Conservation (phyloP, 1,140 invertebrate genomes). For the Hycleus phaleratus region DNA sequence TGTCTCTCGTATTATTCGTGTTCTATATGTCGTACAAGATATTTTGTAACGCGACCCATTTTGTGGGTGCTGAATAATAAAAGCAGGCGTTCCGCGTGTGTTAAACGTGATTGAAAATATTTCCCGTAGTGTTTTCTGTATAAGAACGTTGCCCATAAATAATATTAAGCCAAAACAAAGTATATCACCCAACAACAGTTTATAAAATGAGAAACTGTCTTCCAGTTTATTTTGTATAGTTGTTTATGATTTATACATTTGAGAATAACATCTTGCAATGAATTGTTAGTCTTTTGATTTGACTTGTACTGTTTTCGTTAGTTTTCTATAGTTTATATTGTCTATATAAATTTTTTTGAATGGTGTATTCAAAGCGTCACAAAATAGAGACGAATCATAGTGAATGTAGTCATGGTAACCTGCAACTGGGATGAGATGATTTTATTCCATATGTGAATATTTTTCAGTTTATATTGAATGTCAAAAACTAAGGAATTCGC, state of each 20-base stretch:
- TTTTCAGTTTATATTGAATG: slow-evolving; percentile 9
- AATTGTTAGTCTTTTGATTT: slow-evolving; percentile 15
- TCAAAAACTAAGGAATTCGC: slow-evolving; percentile 8
- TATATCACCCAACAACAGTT: slow-evolving; percentile 11
- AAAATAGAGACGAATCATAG: neutral
- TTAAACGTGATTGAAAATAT: slow-evolving; percentile 7
- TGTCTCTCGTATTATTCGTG: too few relatives aligned
- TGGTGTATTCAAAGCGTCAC: too few relatives aligned
- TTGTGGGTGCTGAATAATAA: too few relatives aligned
- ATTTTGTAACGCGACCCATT: too few relatives aligned
- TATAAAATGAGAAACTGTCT: slow-evolving; percentile 12
- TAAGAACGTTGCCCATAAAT: slow-evolving; percentile 6
- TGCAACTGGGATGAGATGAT: slow-evolving; percentile 4
- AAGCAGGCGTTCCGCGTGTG: too few relatives aligned
- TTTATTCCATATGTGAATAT: slow-evolving; percentile 3
- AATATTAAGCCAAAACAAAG: slow-evolving; percentile 11
- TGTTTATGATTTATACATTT: slow-evolving; percentile 10
- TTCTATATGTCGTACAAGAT: too few relatives aligned
- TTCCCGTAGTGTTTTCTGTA: slow-evolving; percentile 3
- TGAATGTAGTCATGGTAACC: slow-evolving; percentile 6
- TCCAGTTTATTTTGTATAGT: slow-evolving; percentile 9
- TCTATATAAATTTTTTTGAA: too few relatives aligned
- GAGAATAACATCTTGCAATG: slow-evolving; percentile 8
- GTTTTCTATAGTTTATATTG: too few relatives aligned
- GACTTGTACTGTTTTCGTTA: neutral